Conservation (phyloP, 1,140 invertebrate species). For the Octopus bimaculoides region DNA sequence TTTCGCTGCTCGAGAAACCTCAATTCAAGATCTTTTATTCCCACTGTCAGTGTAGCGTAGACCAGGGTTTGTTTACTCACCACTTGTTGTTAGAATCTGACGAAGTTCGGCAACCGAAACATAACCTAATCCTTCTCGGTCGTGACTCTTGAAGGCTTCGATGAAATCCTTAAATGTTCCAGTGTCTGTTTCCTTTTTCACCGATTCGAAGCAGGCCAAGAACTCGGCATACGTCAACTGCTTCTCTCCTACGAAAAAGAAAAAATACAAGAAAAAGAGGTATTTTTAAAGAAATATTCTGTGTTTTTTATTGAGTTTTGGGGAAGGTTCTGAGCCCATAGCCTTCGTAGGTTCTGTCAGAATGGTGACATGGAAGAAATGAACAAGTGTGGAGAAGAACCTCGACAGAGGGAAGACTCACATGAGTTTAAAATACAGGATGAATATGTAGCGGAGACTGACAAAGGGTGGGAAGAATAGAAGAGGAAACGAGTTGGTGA, state of each 20-base stretch:
- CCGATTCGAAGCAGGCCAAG: slow-evolving; percentile 93
- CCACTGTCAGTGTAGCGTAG: too few species aligned
- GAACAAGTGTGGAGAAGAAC: too few species aligned
- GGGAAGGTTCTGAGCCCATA: too few species aligned
- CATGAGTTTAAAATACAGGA: neutral
- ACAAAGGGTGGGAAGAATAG: neutral
- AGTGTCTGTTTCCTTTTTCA: slow-evolving; percentile 95
- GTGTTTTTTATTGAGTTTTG: too few species aligned
- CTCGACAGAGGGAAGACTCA: neutral
- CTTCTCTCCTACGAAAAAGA: slow-evolving; percentile 67
- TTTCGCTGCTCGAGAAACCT: too few species aligned
- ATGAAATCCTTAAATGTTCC: slow-evolving; percentile 97
- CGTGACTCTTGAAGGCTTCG: slow-evolving; percentile 98
- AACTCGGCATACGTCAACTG: slow-evolving; percentile 89
- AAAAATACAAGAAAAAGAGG: neutral
- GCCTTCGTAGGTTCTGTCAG: too few species aligned
- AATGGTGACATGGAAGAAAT: too few species aligned
- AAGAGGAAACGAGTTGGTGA: neutral
- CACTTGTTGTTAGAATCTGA: slow-evolving; percentile 91
- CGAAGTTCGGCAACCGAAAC: slow-evolving; percentile 95
- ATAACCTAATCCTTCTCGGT: slow-evolving; percentile 94
- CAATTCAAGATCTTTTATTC: too few species aligned
- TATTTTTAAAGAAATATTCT: too few species aligned
- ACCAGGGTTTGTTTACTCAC: slow-evolving; percentile 59
- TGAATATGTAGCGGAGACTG: neutral